These are phyloP conservation scores for Pitta sordida DNA, from an alignment of 2,113 vertebrate species.

Conservation along the genomic window DNA sequence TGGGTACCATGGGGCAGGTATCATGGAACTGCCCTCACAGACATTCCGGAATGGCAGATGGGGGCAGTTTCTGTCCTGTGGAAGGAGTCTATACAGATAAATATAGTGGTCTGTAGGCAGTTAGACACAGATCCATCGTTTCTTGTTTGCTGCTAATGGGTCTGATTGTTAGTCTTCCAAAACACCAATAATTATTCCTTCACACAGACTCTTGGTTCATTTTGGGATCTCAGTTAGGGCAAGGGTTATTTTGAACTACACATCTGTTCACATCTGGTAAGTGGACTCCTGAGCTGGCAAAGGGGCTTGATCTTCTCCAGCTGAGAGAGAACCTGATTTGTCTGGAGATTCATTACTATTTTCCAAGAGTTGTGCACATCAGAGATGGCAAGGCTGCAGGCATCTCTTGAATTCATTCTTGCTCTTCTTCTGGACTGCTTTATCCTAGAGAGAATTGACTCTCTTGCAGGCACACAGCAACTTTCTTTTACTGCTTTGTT, in stretches of 20 bases:
- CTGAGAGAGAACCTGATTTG: neutral
- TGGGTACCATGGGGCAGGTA: neutral
- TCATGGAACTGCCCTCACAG: neutral
- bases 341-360: neutral
- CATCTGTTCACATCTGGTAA: neutral
- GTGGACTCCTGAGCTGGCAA: neutral
- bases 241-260: neutral
- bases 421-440: neutral
- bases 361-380: accelerated
- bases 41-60: neutral
- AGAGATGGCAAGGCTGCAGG: neutral
- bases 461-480: too few species aligned
- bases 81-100: neutral
- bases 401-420: neutral
- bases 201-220: neutral
- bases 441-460: neutral
- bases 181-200: neutral
- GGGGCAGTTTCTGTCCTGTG: neutral
- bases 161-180: neutral
- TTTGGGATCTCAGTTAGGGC: neutral
- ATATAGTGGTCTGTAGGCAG: neutral
- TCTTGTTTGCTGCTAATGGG: neutral
- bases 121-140: neutral
- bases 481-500: neutral
- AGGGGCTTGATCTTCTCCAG: neutral